Conservation (phyloP, 35 echinoderm and acorn worm genomes). For the Strongylocentrotus purpuratus region DNA sequence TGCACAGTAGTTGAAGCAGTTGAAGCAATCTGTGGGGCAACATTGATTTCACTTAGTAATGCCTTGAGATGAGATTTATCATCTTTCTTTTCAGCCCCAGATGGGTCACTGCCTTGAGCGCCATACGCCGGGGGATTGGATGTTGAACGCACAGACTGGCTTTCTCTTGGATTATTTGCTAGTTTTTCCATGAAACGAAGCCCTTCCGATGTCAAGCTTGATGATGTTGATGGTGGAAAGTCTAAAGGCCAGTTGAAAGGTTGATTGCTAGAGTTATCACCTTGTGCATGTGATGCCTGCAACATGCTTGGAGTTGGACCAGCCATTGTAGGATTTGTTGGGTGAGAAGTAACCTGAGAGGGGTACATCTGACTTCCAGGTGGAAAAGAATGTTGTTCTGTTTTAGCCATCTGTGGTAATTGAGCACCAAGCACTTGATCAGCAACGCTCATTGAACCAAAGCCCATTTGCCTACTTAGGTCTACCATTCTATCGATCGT, state of each 20-base stretch:
- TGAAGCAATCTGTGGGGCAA: slow-evolving; percentile 5
- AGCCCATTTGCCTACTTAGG: slow-evolving; percentile 20
- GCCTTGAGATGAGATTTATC: slow-evolving; percentile 69
- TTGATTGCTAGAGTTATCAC: not conserved
- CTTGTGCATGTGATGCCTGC: not conserved
- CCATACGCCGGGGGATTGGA: not conserved
- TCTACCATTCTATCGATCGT: slow-evolving; percentile 43
- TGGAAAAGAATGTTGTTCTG: slow-evolving; percentile 5
- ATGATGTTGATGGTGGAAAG: not conserved
- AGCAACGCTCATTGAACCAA: slow-evolving; percentile 33
- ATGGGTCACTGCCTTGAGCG: not conserved
- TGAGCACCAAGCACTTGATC: slow-evolving; percentile 34
- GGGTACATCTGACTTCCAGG: not conserved
- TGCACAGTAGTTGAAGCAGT: not conserved
- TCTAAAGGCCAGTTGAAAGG: slow-evolving; percentile 33
- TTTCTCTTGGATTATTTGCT: slow-evolving; percentile 40
- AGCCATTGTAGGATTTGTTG: not conserved
- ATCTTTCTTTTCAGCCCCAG: slow-evolving; percentile 49
- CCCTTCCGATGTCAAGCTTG: slow-evolving; percentile 61
- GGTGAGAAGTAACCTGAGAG: not conserved
- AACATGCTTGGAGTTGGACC: not conserved
- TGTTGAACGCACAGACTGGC: not conserved
- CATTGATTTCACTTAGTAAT: slow-evolving; percentile 66
- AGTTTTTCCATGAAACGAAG: slow-evolving; percentile 66
- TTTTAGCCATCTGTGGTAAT: slow-evolving; percentile 8